phyloP scores from a whole-genome alignment of 1,140 invertebrate genomes.

The Sweltsa coloradensis region DNA sequence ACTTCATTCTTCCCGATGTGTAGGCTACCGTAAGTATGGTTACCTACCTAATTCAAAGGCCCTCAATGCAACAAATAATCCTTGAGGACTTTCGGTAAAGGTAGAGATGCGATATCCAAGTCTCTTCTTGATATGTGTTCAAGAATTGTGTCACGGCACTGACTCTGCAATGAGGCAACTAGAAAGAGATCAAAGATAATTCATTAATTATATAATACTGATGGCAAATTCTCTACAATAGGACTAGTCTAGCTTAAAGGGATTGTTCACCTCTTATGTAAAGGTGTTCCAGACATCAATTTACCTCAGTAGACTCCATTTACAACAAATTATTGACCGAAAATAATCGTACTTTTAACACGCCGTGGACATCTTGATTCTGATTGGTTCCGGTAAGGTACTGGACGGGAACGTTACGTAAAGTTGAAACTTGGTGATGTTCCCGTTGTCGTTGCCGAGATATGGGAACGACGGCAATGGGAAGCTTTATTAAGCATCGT shows the following conservation, averaged over 20 bases:
- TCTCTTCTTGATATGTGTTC: constrained; percentile 53
- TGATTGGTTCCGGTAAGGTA: no score
- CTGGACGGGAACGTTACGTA: no score
- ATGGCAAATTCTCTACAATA: not conserved
- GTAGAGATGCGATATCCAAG: constrained; percentile 60
- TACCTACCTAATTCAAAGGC: no score
- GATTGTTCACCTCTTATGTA: not conserved
- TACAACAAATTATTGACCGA: not conserved
- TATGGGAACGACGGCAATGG: no score
- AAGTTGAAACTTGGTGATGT: no score
- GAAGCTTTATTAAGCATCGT: no score
- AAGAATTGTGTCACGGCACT: constrained; percentile 78
- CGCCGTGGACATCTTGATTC: constrained; percentile 1
- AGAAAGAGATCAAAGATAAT: no score
- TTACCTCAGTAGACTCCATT: not conserved
- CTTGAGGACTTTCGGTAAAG: constrained; percentile 77
- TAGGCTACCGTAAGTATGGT: no score
- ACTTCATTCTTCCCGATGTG: no score
- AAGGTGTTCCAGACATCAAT: not conserved
- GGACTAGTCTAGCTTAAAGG: not conserved
- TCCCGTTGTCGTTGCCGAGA: no score
- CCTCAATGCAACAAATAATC: constrained; percentile 57
- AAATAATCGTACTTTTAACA: not conserved
- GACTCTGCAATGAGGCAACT: constrained; percentile 80
- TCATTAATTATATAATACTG: constrained; percentile 7